A percentile compares a stretch with the other conserved stretches of the same genome.
phyloP scores from a whole-genome alignment of 2,888 invertebrate species.

The Pristionchus arcanus region DNA sequence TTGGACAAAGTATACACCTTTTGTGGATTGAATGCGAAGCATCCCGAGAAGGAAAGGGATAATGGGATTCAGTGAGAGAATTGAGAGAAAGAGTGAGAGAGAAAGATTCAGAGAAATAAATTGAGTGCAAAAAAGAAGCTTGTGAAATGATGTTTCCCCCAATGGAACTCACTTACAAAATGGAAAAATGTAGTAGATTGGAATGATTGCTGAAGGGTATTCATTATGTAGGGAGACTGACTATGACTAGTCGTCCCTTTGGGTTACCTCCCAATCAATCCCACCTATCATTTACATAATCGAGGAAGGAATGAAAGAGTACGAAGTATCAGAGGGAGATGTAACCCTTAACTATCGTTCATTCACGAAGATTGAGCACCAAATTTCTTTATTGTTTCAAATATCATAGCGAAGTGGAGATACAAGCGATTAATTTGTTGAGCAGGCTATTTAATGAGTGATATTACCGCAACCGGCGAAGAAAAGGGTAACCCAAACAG shows the following conservation, averaged over 20 bases:
- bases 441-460: neutral
- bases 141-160: neutral
- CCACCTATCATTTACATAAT: conserved; percentile 28
- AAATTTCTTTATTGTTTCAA: conserved; percentile 18
- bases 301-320: neutral
- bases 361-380: neutral
- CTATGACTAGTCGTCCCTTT: conserved; percentile 18
- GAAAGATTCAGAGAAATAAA: neutral
- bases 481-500: neutral
- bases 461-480: conserved; percentile 28
- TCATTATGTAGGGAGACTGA: conserved; percentile 28
- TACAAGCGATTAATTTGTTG: neutral
- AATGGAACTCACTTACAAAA: conserved; percentile 26
- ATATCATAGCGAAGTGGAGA: neutral
- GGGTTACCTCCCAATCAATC: conserved; percentile 3
- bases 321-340: conserved; percentile 26
- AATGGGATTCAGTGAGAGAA: conserved; percentile 16
- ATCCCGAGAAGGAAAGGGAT: neutral
- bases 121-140: conserved; percentile 2
- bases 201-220: neutral
- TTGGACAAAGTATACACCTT: conserved; percentile 26
- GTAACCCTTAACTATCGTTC: conserved; percentile 3
- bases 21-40: conserved; percentile 6
- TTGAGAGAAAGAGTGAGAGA: conserved; percentile 7
- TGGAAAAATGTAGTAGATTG: conserved; percentile 6